phyloP scores from a whole-genome alignment of 1,140 invertebrate species.

The Zaprionus africanus region DNA sequence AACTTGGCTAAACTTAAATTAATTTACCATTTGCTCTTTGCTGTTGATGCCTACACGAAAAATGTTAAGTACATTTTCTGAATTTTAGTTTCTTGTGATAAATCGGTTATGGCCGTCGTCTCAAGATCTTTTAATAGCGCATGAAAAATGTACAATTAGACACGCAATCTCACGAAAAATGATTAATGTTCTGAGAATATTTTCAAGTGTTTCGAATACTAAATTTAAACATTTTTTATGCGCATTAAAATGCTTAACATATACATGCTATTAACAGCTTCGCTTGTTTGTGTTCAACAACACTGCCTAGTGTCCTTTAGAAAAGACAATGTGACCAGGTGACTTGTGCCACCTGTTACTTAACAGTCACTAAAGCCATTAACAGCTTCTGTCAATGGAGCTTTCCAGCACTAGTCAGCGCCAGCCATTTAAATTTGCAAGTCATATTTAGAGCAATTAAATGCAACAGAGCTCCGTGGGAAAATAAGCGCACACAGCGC shows the following conservation, averaged over 20 bases:
- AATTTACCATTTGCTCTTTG: neutral
- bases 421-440: slow-evolving; percentile 1
- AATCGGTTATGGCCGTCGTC: slow-evolving; percentile 26
- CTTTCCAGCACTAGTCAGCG: neutral
- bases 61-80: slow-evolving; percentile 23
- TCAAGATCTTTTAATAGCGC: slow-evolving; percentile 34
- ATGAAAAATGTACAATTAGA: slow-evolving; percentile 32
- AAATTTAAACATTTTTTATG: neutral
- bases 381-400: neutral
- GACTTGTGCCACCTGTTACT: neutral
- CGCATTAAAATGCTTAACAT: neutral
- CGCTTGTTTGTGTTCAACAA: neutral
- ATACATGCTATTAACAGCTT: neutral
- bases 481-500: slow-evolving; percentile 33
- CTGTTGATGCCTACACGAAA: neutral
- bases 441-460: slow-evolving; percentile 22
- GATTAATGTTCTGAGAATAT: slow-evolving; percentile 21
- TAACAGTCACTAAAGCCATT: neutral
- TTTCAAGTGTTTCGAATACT: neutral
- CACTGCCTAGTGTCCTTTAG: slow-evolving; percentile 3
- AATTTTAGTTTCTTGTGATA: slow-evolving; percentile 9
- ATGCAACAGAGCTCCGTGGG: slow-evolving; percentile 54
- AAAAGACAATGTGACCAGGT: slow-evolving; percentile 3
- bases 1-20: slow-evolving; percentile 37
- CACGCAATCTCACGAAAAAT: slow-evolving; percentile 16